Evolutionary conservation across 2,113 vertebrate genomes (phyloP).

Genomic region (Tragulus kanchil): DNA sequence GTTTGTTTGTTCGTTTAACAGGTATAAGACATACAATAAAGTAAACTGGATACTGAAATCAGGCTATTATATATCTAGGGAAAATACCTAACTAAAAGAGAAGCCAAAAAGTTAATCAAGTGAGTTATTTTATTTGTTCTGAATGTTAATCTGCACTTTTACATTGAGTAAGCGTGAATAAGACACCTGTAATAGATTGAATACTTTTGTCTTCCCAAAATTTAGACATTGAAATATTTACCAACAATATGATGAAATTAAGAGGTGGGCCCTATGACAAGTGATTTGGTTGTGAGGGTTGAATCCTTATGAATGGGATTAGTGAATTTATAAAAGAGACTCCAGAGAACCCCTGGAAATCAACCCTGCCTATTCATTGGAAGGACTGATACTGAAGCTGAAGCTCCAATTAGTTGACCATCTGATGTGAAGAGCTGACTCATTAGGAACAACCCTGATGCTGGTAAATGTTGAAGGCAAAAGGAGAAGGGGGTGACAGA

Average conservation of each 20-base stretch:
- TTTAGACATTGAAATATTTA: neutral
- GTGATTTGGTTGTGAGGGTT: neutral
- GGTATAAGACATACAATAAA: constrained; percentile 50
- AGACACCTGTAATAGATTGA: neutral
- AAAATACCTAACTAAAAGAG: constrained; percentile 57
- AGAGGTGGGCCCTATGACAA: neutral
- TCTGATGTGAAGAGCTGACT: neutral
- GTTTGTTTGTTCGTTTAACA: constrained; percentile 44
- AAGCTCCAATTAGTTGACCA: neutral
- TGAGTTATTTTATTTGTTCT: constrained; percentile 69
- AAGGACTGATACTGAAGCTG: neutral
- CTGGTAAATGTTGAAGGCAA: neutral
- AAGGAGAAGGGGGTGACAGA: neutral
- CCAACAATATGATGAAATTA: neutral
- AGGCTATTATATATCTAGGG: neutral
- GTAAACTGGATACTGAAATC: constrained; percentile 51
- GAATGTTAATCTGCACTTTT: constrained; percentile 30
- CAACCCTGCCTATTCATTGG: neutral
- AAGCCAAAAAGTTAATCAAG: constrained; percentile 44
- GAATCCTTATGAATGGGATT: neutral
- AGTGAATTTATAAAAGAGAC: neutral
- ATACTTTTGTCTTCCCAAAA: neutral
- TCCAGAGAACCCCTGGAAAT: neutral
- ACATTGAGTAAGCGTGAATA: neutral
- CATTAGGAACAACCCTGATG: neutral